Base-by-base conservation (phyloP, 2,113 vertebrate genomes). In the Neopipo cinnamomea region DNA sequence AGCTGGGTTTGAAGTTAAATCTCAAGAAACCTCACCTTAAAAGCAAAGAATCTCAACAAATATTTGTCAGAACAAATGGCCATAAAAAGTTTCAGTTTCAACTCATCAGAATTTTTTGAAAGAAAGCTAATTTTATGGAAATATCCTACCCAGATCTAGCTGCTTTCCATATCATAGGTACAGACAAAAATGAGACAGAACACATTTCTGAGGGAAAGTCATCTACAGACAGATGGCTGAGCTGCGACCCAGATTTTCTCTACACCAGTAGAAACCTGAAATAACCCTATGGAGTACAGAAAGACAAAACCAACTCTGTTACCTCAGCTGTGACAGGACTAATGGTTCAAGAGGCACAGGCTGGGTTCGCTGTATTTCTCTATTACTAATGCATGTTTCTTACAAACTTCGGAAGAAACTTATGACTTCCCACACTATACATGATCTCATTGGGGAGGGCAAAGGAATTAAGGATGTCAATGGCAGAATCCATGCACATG, bases 191-290 rank as follows among this genome's bases (percentile, higher is more conserved):
- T 27, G 86, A 91, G 68, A 62, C 27, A 84, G 83, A 95, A 80
- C 81, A 22, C 41, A 84, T 89, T 96, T 95, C 59, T 93, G 65
- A 93, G 89, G 86, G 91, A 92, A 95, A 95, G 68, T 74, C 19
- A 14, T 75, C 44, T 75, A 78, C 53, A 92, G 66, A 81, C 76
- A 94, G 95, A 94, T 96, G 95, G 92, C 49, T 96, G 76, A 92
- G 93, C 91, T 89, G 44, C 89, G 94, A 86, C 95, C 88, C 83
- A 95, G 83, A 94, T 96, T 97, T 62, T 75, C 47, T 78, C 39
- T 89, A 75, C 49, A 75, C 41, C 80, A 75, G 80, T 79, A 53
- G 66, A 91, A 96, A 96, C 94, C 83, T 6, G 30, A 96, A 96
- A 93, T 89, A 95, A 91, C 76, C 80, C 70, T 78, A 16, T 47